Evolutionary conservation across 23 tunicate genomes (phyloP).

Genomic region (Diplosoma virens): DNA sequence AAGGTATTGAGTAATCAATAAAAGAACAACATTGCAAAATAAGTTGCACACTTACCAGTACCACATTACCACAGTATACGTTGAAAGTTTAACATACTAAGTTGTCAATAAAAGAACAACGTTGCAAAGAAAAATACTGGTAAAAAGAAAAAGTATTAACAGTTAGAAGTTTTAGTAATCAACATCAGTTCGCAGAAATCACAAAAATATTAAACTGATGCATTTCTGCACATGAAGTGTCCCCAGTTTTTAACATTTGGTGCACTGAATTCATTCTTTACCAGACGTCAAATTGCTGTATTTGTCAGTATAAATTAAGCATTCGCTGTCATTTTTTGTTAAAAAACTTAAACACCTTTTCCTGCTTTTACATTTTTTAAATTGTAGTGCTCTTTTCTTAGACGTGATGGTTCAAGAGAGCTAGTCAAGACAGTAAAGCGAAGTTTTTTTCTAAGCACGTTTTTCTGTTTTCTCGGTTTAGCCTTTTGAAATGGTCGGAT

Average conservation of each 20-base stretch:
- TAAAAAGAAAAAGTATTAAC: background rate
- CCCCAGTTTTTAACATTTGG: background rate
- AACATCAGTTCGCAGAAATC: no score
- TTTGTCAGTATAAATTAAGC: background rate
- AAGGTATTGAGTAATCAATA: no score
- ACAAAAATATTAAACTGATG: background rate
- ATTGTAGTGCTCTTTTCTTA: background rate
- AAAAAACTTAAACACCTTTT: background rate
- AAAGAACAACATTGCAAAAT: no score
- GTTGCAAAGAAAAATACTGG: background rate
- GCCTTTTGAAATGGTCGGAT: background rate
- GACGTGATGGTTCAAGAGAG: background rate
- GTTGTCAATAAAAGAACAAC: no score
- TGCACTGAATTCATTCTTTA: background rate
- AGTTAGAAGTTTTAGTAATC: no score
- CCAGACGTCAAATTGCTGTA: background rate
- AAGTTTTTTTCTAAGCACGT: background rate
- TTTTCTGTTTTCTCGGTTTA: background rate
- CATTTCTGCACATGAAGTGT: background rate
- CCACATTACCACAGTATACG: no score
- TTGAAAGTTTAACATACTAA: no score
- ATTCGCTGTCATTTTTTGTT: background rate
- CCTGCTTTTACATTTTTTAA: background rate
- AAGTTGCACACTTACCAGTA: no score
- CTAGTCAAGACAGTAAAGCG: background rate